phyloP scores from a whole-genome alignment of 2,113 vertebrate species.

The Zosterops pallidus region DNA sequence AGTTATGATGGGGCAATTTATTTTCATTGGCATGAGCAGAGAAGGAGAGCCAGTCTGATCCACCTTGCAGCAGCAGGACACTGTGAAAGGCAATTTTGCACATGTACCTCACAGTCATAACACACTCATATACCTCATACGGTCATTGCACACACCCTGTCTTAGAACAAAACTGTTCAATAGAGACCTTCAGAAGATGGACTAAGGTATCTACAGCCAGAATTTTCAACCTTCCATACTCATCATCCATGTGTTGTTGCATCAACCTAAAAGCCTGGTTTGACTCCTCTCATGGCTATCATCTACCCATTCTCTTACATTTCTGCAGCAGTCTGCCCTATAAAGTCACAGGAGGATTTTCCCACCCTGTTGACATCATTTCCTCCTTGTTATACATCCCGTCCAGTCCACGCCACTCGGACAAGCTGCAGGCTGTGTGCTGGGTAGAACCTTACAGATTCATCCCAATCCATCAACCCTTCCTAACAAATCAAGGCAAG shows the following conservation, averaged over 20 bases:
- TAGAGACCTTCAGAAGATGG: neutral
- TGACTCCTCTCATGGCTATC: neutral
- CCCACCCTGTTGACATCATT: neutral
- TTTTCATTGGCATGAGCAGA: conserved; percentile 11
- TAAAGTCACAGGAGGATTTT: neutral
- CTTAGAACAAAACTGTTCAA: neutral
- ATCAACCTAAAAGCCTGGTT: neutral
- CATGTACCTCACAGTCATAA: neutral
- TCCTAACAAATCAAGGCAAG: neutral
- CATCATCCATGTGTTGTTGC: neutral
- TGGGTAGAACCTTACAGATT: neutral
- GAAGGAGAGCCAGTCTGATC: neutral
- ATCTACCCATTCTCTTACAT: neutral
- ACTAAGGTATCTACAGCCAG: neutral
- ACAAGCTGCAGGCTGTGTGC: neutral
- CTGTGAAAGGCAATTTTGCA: neutral
- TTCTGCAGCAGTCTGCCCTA: neutral
- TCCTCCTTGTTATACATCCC: neutral
- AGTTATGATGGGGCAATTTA: neutral
- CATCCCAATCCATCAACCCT: neutral
- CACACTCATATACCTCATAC: neutral
- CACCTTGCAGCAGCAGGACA: neutral
- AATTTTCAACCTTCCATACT: neutral
- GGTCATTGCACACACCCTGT: neutral
- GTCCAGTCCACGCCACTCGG: neutral